Evolutionary conservation across 2,888 invertebrate species (phyloP).

Genomic region (Pasiphila rectangulata): DNA sequence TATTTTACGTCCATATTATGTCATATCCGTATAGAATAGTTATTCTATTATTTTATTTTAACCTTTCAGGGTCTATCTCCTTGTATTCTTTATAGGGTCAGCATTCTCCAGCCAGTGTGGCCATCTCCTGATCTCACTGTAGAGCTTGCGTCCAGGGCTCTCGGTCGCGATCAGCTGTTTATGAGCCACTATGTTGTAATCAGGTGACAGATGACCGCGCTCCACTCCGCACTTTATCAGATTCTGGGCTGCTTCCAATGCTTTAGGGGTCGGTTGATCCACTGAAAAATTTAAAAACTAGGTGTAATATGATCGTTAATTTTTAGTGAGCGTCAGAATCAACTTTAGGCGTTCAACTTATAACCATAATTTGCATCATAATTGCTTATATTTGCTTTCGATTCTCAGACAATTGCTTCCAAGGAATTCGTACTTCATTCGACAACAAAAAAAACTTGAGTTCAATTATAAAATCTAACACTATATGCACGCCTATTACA

Average conservation of each 20-base stretch:
- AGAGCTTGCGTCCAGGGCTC: constrained; percentile 72
- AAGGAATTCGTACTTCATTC: too few relatives aligned
- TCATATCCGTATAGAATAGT: too few relatives aligned
- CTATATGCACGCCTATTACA: too few relatives aligned
- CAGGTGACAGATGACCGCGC: constrained; percentile 75
- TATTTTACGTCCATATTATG: too few relatives aligned
- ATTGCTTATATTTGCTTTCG: too few relatives aligned
- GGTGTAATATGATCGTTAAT: background rate
- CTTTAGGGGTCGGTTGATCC: constrained; percentile 77
- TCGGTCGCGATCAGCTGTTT: constrained; percentile 64
- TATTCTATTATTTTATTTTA: too few relatives aligned
- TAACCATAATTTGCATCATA: too few relatives aligned
- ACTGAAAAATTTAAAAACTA: constrained; percentile 58
- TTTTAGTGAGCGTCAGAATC: background rate
- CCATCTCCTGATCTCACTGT: constrained; percentile 68
- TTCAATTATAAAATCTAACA: too few relatives aligned
- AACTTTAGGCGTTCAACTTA: background rate
- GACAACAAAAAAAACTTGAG: too few relatives aligned
- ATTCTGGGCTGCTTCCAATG: constrained; percentile 77
- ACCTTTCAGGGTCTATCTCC: too few relatives aligned
- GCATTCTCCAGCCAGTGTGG: constrained; percentile 64
- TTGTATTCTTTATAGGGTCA: constrained; percentile 41
- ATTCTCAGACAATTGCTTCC: too few relatives aligned
- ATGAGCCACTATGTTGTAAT: constrained; percentile 84
- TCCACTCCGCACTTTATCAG: constrained; percentile 83